These are phyloP conservation scores for Podargus strigoides DNA, from an alignment of 2,797 vertebrate species.

Conservation along the genomic window DNA sequence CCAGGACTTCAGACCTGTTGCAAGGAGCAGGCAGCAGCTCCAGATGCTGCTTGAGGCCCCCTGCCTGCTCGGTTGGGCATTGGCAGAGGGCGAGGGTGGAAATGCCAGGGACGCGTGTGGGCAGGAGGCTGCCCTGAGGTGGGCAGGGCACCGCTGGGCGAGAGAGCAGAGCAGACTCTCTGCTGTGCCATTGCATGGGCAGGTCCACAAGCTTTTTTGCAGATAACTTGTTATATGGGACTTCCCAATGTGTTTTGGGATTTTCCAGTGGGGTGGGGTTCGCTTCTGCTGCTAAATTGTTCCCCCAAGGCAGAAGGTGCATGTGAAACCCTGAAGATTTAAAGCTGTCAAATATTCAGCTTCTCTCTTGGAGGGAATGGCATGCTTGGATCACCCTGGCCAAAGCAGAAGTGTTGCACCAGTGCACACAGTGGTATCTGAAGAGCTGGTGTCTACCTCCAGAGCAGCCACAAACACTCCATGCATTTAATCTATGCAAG, in stretches of 20 bases:
- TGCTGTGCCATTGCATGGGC: rapidly evolving
- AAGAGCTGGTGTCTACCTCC: background rate
- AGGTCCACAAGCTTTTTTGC: background rate
- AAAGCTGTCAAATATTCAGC: background rate
- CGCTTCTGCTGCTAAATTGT: background rate
- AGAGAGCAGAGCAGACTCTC: background rate
- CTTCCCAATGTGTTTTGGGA: background rate
- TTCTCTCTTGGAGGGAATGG: background rate
- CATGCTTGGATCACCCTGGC: background rate
- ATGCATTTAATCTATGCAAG: background rate
- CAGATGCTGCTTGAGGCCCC: background rate
- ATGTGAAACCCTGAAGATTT: background rate
- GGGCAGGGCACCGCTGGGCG: rapidly evolving
- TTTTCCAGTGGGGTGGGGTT: slow-evolving; percentile 44
- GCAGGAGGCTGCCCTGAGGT: background rate
- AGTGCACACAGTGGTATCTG: background rate
- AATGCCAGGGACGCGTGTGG: rapidly evolving
- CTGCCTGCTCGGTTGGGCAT: rapidly evolving
- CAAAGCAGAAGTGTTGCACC: background rate
- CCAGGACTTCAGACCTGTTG: background rate
- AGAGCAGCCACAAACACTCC: background rate
- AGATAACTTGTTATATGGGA: background rate
- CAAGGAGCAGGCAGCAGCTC: background rate
- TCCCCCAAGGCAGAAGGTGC: background rate
- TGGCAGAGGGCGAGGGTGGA: background rate